Percentiles rank a stretch among this genome's conserved stretches.
phyloP scores from a whole-genome alignment of 1,140 invertebrate species.

The Caenorhabditis briggsae region DNA sequence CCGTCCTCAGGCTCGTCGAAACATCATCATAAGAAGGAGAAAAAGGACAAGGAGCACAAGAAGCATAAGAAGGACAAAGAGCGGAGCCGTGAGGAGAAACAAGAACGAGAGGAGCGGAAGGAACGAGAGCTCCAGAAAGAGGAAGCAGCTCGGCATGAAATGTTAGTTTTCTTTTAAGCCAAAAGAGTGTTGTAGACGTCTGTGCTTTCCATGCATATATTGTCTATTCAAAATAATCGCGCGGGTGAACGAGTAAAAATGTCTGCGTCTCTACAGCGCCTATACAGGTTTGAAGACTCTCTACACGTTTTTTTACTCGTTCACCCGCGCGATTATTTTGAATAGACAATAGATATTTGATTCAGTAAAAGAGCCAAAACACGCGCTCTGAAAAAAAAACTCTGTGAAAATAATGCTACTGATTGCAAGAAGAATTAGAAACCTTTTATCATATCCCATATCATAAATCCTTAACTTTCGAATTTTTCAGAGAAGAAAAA shows the following conservation, averaged over 20 bases:
- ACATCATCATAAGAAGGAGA: conserved; percentile 53
- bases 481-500: conserved; percentile 36
- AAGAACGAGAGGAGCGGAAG: conserved; percentile 55
- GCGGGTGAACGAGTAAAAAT: too few species aligned
- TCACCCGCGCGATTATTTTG: too few species aligned
- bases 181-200: not conserved
- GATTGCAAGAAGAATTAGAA: not conserved
- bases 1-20: conserved; percentile 19
- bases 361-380: too few species aligned
- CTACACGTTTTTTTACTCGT: too few species aligned
- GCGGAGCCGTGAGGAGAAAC: not conserved
- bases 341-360: too few species aligned
- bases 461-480: not conserved
- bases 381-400: too few species aligned
- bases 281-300: too few species aligned
- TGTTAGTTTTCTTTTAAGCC: not conserved
- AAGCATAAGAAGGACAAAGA: conserved; percentile 49
- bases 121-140: conserved; percentile 35
- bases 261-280: too few species aligned
- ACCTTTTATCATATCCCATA: not conserved
- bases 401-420: too few species aligned
- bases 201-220: not conserved
- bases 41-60: conserved; percentile 50
- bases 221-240: too few species aligned
- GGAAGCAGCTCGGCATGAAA: conserved; percentile 29